Percentiles rank a stretch among this genome's conserved stretches.
Conservation (phyloP, 2,888 invertebrate genomes). For the Lagria hirta region DNA sequence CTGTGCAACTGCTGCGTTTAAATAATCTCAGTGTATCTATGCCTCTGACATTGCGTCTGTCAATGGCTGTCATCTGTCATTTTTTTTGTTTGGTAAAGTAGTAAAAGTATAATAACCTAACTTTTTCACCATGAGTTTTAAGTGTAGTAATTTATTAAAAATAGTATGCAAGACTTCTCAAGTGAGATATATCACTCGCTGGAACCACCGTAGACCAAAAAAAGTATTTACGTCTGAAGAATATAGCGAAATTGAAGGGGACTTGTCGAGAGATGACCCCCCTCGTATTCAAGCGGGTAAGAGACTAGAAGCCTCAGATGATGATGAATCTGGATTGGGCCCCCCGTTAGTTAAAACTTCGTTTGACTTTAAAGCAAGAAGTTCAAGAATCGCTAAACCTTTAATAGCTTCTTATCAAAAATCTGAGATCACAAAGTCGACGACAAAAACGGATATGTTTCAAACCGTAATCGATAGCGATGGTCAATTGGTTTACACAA, state of each 20-base stretch:
- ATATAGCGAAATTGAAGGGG: conserved; percentile 32
- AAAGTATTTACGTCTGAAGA: conserved; percentile 59
- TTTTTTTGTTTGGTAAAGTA: no score
- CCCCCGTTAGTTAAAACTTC: no score
- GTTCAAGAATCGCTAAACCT: conserved; percentile 10
- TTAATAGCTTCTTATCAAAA: conserved; percentile 46
- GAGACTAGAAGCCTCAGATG: no score
- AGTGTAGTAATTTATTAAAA: conserved; percentile 3
- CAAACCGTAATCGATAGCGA: conserved; percentile 59
- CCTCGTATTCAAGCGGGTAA: no score
- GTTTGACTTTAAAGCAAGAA: no score
- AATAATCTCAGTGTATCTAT: no score
- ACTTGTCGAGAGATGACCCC: no score
- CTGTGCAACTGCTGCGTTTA: no score
- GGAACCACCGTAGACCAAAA: conserved; percentile 58
- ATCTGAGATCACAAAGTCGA: conserved; percentile 46
- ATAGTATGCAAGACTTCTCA: conserved; percentile 16
- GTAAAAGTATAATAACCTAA: no score
- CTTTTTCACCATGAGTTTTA: conserved; percentile 4
- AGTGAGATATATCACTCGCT: conserved; percentile 49
- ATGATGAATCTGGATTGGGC: no score
- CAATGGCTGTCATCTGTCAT: no score
- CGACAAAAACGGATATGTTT: conserved; percentile 43
- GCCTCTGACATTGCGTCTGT: no score
- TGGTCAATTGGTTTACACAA: conserved; percentile 62